phyloP scores from a whole-genome alignment of 2,113 vertebrate genomes.

The Melanerpes aurifrons region DNA sequence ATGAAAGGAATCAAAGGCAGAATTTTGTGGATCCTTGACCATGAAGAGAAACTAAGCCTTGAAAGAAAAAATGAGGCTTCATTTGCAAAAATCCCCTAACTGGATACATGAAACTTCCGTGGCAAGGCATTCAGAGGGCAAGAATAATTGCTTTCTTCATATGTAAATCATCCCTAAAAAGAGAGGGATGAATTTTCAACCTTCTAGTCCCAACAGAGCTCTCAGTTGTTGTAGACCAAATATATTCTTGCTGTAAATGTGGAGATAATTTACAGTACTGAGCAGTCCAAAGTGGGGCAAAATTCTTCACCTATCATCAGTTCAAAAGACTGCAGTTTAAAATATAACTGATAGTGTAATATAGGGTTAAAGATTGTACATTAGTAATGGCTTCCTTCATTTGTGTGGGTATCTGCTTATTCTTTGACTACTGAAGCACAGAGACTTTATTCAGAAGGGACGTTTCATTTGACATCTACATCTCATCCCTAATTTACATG shows the following conservation, averaged over 20 bases:
- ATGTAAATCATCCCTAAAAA: conserved; percentile 6
- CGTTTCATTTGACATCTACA: conserved; percentile 40
- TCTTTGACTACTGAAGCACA: conserved; percentile 54
- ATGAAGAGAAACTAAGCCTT: conserved; percentile 26
- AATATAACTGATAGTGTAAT: neutral
- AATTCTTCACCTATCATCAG: neutral
- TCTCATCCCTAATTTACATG: conserved; percentile 53
- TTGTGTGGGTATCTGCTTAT: conserved; percentile 37
- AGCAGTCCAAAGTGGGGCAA: neutral
- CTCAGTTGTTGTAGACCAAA: neutral
- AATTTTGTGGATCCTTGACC: conserved; percentile 16
- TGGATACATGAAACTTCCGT: conserved; percentile 3
- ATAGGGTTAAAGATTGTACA: conserved; percentile 38
- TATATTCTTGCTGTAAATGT: neutral
- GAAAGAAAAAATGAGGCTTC: conserved; percentile 15
- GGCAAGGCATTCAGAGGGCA: neutral
- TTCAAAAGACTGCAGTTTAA: neutral
- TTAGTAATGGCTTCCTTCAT: conserved; percentile 10
- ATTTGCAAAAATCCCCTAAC: conserved; percentile 25
- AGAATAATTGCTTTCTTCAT: conserved; percentile 39
- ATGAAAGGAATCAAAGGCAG: conserved; percentile 7
- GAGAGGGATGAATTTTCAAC: conserved; percentile 1
- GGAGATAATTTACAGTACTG: neutral
- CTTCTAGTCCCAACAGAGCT: conserved; percentile 5
- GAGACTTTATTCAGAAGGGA: conserved; percentile 21